Percentiles rank a stretch among this genome's conserved stretches.
Evolutionary conservation across 2,113 vertebrate species (phyloP).

Genomic region (Notarius quadriscutis): DNA sequence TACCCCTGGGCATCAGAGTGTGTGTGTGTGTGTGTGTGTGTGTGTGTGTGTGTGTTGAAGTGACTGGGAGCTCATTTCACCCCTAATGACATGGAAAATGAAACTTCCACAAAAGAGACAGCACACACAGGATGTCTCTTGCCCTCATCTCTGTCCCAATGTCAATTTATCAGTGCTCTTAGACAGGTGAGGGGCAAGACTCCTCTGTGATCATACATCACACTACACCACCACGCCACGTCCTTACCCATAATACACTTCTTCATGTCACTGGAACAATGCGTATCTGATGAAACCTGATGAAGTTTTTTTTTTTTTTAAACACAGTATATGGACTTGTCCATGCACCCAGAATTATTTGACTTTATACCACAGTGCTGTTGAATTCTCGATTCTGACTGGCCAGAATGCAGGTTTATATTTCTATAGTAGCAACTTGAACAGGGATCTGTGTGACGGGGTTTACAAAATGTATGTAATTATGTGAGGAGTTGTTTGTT

Average conservation of each 20-base stretch:
- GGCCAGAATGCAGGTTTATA: not conserved
- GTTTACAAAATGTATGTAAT: not conserved
- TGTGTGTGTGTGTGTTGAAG: not conserved
- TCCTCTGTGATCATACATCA: constrained; percentile 43
- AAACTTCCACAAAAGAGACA: constrained; percentile 40
- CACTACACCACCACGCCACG: not conserved
- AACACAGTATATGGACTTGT: constrained; percentile 6
- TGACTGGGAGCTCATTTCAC: constrained; percentile 44
- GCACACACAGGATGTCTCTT: constrained; percentile 14
- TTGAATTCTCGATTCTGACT: not conserved
- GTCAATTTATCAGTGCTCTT: constrained; percentile 42
- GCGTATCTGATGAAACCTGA: constrained; percentile 35
- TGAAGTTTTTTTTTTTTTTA: not conserved
- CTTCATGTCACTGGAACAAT: constrained; percentile 32
- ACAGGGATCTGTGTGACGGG: no score
- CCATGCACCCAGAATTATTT: not conserved
- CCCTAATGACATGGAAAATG: constrained; percentile 52
- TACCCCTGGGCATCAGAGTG: not conserved
- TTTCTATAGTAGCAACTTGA: not conserved
- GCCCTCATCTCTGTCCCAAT: constrained; percentile 27
- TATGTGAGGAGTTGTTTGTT: not conserved
- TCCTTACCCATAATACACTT: constrained; percentile 39
- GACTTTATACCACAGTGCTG: not conserved
- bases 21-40: constrained; percentile 28
- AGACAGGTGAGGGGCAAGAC: constrained; percentile 43